These are phyloP conservation scores for Chymomyza costata DNA, from an alignment of 1,140 invertebrate species.

Conservation along the genomic window DNA sequence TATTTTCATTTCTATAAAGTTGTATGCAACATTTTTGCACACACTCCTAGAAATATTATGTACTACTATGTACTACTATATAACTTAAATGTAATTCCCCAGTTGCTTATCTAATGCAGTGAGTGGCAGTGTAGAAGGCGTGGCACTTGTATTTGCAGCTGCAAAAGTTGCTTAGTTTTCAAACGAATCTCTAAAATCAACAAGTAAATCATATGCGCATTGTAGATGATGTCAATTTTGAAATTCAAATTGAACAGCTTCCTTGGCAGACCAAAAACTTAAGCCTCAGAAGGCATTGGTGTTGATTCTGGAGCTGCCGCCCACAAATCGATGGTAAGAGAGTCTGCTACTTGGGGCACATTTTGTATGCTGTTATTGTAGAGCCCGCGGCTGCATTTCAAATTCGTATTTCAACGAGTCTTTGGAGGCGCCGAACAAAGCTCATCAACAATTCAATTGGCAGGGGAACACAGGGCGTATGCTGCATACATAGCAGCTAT, in stretches of 20 bases:
- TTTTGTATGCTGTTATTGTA: slow-evolving; percentile 67
- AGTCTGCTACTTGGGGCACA: slow-evolving; percentile 38
- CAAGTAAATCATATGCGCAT: slow-evolving; percentile 66
- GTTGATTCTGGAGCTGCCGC: background rate
- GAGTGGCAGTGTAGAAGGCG: slow-evolving; percentile 6
- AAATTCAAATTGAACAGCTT: slow-evolving; percentile 57
- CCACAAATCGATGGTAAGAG: slow-evolving; percentile 1
- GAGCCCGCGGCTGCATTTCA: slow-evolving; percentile 57
- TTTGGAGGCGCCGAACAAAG: slow-evolving; percentile 35
- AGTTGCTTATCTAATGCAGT: slow-evolving; percentile 37
- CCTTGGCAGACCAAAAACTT: slow-evolving; percentile 52
- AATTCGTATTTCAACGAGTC: slow-evolving; percentile 43
- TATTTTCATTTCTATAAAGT: slow-evolving; percentile 36
- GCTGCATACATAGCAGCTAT: background rate
- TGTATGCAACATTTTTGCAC: too few species aligned
- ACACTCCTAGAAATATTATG: too few species aligned
- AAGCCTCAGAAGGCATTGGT: slow-evolving; percentile 4
- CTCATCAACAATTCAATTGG: slow-evolving; percentile 70
- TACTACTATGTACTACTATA: too few species aligned
- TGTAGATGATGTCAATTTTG: slow-evolving; percentile 61
- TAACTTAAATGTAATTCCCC: slow-evolving; percentile 34
- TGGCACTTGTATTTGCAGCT: slow-evolving; percentile 18
- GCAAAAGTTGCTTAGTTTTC: slow-evolving; percentile 30
- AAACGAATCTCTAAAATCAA: slow-evolving; percentile 34
- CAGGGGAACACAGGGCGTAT: slow-evolving; percentile 13